Conservation (phyloP, 2,113 vertebrate species). For the Chionis minor region DNA sequence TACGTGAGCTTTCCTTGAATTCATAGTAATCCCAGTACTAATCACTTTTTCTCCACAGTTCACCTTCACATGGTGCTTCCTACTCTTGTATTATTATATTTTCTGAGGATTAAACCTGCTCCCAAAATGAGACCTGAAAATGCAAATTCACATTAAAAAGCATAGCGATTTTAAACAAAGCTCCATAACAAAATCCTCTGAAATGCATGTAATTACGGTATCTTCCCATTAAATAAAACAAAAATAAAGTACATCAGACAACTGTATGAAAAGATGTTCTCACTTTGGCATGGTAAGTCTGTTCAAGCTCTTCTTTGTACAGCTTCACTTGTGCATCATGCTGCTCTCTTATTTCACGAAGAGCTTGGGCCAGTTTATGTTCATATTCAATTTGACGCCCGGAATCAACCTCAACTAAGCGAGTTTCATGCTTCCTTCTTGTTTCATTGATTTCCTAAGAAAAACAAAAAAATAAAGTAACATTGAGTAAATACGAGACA, state of each 20-base stretch:
- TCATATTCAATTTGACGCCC: constrained; percentile 84
- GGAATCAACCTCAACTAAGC: constrained; percentile 84
- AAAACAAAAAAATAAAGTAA: background rate
- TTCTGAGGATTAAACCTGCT: background rate
- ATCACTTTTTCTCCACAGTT: background rate
- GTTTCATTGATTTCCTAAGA: constrained; percentile 87
- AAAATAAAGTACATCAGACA: background rate
- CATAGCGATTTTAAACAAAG: background rate
- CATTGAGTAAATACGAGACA: background rate
- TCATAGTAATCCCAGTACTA: background rate
- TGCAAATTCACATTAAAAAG: background rate
- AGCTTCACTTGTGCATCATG: constrained; percentile 83
- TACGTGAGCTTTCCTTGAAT: background rate
- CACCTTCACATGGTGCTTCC: background rate
- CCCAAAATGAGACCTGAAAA: background rate
- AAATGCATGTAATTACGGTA: background rate
- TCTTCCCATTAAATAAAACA: too few relatives aligned
- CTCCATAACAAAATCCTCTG: background rate
- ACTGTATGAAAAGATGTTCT: background rate
- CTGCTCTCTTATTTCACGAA: constrained; percentile 84
- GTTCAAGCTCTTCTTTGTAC: constrained; percentile 86
- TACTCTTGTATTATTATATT: background rate
- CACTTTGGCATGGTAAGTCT: constrained; percentile 83
- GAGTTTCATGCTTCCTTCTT: constrained; percentile 77
- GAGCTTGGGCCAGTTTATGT: constrained; percentile 82